Conservation (phyloP, 2,888 invertebrate species). For the Dolichomitus sp. region DNA sequence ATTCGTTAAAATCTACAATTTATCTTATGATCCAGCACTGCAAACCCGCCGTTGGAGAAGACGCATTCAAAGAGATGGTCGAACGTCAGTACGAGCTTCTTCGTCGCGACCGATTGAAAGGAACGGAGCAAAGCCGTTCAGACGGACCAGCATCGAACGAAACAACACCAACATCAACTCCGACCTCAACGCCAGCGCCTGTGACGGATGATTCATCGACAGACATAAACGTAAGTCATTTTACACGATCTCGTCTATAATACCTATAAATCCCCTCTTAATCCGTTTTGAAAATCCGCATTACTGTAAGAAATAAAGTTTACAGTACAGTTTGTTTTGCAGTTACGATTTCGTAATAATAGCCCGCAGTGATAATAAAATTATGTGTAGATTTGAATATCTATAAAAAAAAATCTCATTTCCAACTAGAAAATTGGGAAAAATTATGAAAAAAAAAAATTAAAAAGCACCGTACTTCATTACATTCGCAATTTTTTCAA, state of each 20-base stretch:
- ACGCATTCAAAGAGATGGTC: conserved; percentile 96
- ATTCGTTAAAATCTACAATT: neutral
- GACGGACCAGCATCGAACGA: conserved; percentile 81
- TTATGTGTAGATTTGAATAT: no score
- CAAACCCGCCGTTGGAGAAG: conserved; percentile 97
- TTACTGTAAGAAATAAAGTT: no score
- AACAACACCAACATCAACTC: conserved; percentile 84
- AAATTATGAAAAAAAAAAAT: no score
- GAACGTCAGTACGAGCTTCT: conserved; percentile 94
- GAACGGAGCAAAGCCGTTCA: conserved; percentile 87
- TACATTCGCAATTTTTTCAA: no score
- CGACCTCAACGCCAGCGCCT: conserved; percentile 83
- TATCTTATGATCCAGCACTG: conserved; percentile 89
- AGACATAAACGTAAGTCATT: conserved; percentile 76
- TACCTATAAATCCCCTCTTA: neutral
- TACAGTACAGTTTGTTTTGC: no score
- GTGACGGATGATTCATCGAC: conserved; percentile 80
- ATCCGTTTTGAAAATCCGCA: no score
- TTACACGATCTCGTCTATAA: neutral
- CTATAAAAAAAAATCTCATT: no score
- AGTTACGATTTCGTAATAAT: no score
- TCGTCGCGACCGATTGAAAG: conserved; percentile 89
- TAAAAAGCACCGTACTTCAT: no score
- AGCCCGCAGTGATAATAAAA: no score
- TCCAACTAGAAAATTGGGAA: no score